Evolutionary conservation across 2,888 invertebrate genomes (phyloP), one percentile per base, ranked within the genome.

Genomic region (Seladonia tumulorum): DNA sequence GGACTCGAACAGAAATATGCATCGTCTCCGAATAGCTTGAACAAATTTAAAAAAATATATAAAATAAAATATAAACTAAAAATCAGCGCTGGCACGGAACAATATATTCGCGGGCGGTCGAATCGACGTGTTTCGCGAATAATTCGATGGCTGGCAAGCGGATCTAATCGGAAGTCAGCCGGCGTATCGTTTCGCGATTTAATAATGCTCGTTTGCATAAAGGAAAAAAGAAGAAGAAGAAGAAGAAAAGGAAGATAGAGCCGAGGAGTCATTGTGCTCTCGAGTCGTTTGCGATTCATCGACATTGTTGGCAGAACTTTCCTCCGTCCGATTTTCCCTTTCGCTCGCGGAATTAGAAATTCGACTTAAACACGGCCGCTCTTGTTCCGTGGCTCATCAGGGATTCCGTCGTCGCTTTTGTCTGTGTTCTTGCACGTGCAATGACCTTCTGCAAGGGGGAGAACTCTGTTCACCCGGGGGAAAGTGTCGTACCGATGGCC

Each of bases 341-440:
- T 91, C 90, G 88, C 92, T 84, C 76, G 83, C 70, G 74, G 87
- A 91, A 92, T 92, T 92, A 92, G 92, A 92, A 92, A 92, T 92
- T 91, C 85, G 85, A 89, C 71, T 87, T 82, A 79, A 88, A 87
- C 77, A 42, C 76, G 87, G 82, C 71, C 87, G 91, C 68, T 86
- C 88, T 85, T 81, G 82, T 83, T 86, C 85, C 85, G 82, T 68
- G 57, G 66, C 74, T 91, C 91, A 85, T 91, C 89, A 83, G 29
- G 88, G 76, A 91, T 91, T 91, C 92, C 66, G 72, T 71, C 76
- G 60, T 68, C 76, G 85, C 82, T 70, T 78, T 80, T 79, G 81
- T 25, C 88, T 75, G 87, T 88, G 85, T 87, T 88, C 88, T 91
- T 88, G 84, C 86, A 88, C 88, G 92, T 87, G 72, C 92, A 92